Evolutionary conservation across 2,888 invertebrate genomes (phyloP), one percentile per base, ranked within the genome.

Genomic region (Thelaira solivaga): DNA sequence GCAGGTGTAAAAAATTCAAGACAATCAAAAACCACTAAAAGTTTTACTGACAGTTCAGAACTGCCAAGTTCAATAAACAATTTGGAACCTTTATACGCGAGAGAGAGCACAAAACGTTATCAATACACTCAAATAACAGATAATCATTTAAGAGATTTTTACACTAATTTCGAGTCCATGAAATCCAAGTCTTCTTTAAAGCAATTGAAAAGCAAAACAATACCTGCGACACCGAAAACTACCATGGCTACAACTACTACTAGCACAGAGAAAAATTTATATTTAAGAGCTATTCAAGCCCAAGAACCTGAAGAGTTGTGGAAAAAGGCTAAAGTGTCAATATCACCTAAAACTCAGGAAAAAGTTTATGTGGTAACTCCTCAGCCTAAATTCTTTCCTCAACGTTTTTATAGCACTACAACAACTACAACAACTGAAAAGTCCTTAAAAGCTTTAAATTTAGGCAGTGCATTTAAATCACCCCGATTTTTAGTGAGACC

Each of bases 341-440:
- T 94, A 85, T 93, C 94, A 10, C 93, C 94, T n/a, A 88, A 92
- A 72, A 94, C 94, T 4, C 93, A 93, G 83, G 95, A 96, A 89
- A 94, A 94, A 85, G 92, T 95, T 0, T 95, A 95, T 82, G 94
- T 96, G 1, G 95, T 96, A 0, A 96, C 96, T 3, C 95, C 96
- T 0, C 93, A 93, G 84, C 91, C 94, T 10, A 16, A 80, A 1
- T 83, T 82, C 59, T 78, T 79, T 4, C 82, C 83, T n/a, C 84
- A 83, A 47, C 67, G 73, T 22, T 26, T 51, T 18, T 53, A 61
- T 62, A 20, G 69, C 8, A n/a, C n/a, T n/a, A 29, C 74, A 6
- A 61, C 53, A 6, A 69, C 75, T 2, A 73, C 77, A 5, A 80
- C 61, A 10, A 80, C 80, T 0, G 75, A 80, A 22, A 64, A 16